Base-by-base conservation (phyloP, 2,888 invertebrate species). In the Lasioglossum calceatum region DNA sequence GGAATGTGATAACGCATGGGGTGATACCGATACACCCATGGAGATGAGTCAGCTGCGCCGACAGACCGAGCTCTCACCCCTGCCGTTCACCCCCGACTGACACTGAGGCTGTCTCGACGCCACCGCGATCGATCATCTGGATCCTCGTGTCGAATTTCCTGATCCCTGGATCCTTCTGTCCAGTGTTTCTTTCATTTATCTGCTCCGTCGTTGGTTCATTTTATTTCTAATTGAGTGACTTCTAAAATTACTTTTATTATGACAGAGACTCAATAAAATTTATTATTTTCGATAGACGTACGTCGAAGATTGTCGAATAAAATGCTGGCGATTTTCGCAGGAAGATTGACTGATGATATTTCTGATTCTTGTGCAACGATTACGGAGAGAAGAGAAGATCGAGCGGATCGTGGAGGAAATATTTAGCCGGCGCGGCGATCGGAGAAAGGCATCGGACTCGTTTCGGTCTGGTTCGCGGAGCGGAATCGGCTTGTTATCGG, bases 21-120 rank as follows among this genome's bases (percentile, higher is more conserved):
- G 92, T 89, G 93, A 94, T 93, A 94, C 91, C 93, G 94, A 94
- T 94, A 94, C 92, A 91, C 89, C 79, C 79, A 91, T 86, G 83
- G 84, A 92, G 93, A 94, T 94, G 94, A 93, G 91, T 93, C 93
- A 93, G 92, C 93, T 83, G 80, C 79, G 42, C 47, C 76, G 73
- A 75, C 73, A 32, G 79, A 77, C 75, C 64, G 67, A 71, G 84
- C 76, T 74, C 74, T 72, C 87, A 84, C 87, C 90, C 90, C 90
- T 82, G 19, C 76, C 23, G 81, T 81, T 87, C 79, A 77, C 90
- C 88, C 72, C 54, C 67, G 72, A 36, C 67, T 64, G 72, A 47
- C 61, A 64, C 58, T 72, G 80, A 54, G n/a, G 42, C 54, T 82
- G 81, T 75, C 71, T 39, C 36, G 64, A 39, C n/a, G 2, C n/a